Evolutionary conservation across 2,797 vertebrate species (phyloP).

Genomic region (Channallabes apus): DNA sequence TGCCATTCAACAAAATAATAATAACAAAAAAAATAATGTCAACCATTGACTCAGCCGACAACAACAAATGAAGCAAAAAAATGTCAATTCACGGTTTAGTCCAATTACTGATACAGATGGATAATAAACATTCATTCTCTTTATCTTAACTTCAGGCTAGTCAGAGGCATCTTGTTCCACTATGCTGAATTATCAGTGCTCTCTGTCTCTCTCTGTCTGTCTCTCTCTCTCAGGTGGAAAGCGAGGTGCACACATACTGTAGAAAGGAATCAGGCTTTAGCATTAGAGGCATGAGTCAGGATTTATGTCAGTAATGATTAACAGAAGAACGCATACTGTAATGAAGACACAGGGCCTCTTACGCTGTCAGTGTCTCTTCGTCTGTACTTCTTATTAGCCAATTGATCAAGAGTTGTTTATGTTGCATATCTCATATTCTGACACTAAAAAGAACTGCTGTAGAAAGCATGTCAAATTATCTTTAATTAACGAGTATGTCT

Average conservation of each 20-base stretch:
- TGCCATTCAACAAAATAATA: not conserved
- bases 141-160: constrained; percentile 45
- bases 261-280: constrained; percentile 45
- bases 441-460: constrained; percentile 19
- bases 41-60: not conserved
- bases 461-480: constrained; percentile 28
- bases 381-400: constrained; percentile 37
- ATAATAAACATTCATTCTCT: not conserved
- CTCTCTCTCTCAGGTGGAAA: constrained; percentile 43
- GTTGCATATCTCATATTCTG: constrained; percentile 31
- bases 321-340: constrained; percentile 42
- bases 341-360: constrained; percentile 48
- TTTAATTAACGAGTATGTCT: constrained; percentile 23
- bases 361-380: constrained; percentile 32
- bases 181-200: constrained; percentile 42
- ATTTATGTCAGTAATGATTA: constrained; percentile 50
- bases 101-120: not conserved
- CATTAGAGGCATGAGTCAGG: constrained; percentile 48
- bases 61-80: not conserved
- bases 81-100: not conserved
- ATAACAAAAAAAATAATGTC: not conserved
- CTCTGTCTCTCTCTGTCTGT: constrained; percentile 5
- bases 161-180: constrained; percentile 36
- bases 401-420: constrained; percentile 38
- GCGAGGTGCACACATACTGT: constrained; percentile 29